These are phyloP conservation scores for Microctonus brassicae DNA, from an alignment of 2,888 invertebrate species.

Conservation along the genomic window DNA sequence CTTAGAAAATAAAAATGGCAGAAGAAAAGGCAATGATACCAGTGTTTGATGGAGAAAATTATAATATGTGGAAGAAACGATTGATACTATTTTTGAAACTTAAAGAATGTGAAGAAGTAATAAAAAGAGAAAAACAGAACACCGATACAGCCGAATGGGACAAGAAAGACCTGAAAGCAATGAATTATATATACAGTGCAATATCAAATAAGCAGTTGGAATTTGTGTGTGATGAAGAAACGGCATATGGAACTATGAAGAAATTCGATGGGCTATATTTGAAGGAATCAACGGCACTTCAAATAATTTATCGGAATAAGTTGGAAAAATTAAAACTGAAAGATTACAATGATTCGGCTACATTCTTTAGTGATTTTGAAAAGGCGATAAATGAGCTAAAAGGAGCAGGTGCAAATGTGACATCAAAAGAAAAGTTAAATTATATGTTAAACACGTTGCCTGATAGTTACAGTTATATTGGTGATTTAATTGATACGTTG, in stretches of 20 bases:
- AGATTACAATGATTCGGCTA: constrained; percentile 36
- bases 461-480: constrained; percentile 48
- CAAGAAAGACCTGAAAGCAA: constrained; percentile 40
- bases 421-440: constrained; percentile 46
- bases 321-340: constrained; percentile 40
- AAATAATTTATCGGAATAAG: constrained; percentile 42
- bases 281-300: constrained; percentile 43
- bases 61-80: constrained; percentile 40
- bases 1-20: too few species aligned
- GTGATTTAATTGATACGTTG: constrained; percentile 50
- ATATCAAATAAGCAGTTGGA: constrained; percentile 44
- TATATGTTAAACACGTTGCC: constrained; percentile 52
- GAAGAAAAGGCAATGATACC: too few species aligned
- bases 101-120: constrained; percentile 39
- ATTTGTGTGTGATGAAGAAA: constrained; percentile 39
- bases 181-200: constrained; percentile 41
- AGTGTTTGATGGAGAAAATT: constrained; percentile 38
- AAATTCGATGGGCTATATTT: constrained; percentile 41
- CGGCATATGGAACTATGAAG: background rate
- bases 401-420: constrained; percentile 44
- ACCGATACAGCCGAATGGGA: constrained; percentile 26
- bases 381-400: constrained; percentile 47
- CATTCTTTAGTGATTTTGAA: constrained; percentile 49
- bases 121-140: constrained; percentile 22
- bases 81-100: constrained; percentile 36